phyloP scores from a whole-genome alignment of 2,113 vertebrate species.

The Notechis scutatus region DNA sequence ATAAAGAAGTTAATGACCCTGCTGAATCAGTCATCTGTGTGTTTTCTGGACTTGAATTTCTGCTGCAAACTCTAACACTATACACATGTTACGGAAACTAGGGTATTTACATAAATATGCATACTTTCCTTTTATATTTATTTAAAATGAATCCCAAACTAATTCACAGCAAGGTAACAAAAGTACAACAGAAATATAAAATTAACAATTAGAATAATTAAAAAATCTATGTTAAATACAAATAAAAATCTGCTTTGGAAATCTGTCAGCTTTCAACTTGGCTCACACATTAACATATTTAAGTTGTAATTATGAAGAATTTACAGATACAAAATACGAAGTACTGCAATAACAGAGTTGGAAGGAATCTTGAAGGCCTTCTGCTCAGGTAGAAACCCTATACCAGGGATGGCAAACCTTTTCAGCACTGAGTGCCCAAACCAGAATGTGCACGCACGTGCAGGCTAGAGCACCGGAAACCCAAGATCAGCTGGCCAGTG shows the following conservation, averaged over 20 bases:
- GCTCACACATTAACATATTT: not conserved
- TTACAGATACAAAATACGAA: not conserved
- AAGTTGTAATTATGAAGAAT: not conserved
- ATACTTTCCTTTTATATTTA: not conserved
- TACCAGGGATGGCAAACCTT: no score
- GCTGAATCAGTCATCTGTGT: no score
- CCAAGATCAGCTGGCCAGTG: no score
- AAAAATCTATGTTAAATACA: not conserved
- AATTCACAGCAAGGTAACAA: not conserved
- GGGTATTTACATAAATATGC: not conserved
- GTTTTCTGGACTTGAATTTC: no score
- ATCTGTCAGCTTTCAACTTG: not conserved
- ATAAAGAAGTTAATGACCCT: no score
- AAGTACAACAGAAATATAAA: not conserved
- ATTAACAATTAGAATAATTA: not conserved
- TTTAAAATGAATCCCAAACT: not conserved
- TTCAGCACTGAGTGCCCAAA: no score
- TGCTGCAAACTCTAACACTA: not conserved
- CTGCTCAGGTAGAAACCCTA: no score
- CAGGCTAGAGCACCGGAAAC: no score
- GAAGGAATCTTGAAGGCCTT: no score
- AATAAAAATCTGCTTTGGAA: not conserved
- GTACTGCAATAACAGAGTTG: not conserved
- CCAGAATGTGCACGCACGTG: no score
- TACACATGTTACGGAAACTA: no score